Evolutionary conservation across 92 coral and sea anemone species (phyloP).

Genomic region (Chrysogorgia sp.): DNA sequence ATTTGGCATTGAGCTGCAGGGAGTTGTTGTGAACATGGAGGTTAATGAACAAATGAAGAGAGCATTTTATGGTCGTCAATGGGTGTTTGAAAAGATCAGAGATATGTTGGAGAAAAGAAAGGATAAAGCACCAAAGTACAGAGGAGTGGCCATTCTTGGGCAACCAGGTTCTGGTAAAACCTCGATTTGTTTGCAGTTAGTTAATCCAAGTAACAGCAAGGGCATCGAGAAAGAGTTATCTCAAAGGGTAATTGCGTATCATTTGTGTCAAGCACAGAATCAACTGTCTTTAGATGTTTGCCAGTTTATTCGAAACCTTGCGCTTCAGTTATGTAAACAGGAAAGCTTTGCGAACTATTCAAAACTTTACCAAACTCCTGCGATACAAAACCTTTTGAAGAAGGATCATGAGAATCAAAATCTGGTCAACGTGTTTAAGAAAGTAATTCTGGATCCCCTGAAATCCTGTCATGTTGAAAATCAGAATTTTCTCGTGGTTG

Average conservation of each 20-base stretch:
- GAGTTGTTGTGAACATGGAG: constrained; percentile 57
- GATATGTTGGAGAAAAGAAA: constrained; percentile 78
- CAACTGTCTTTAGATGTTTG: constrained; percentile 77
- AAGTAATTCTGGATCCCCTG: constrained; percentile 88
- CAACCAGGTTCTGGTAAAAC: constrained; percentile 99
- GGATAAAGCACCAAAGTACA: constrained; percentile 79
- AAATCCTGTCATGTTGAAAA: constrained; percentile 80
- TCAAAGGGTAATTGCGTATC: constrained; percentile 79
- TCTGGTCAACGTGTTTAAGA: constrained; percentile 73
- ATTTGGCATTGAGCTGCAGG: constrained; percentile 21
- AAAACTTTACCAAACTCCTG: constrained; percentile 69
- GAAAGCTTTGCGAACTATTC: constrained; percentile 73
- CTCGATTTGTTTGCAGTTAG: constrained; percentile 75
- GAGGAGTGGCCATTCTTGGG: constrained; percentile 89
- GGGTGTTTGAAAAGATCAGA: constrained; percentile 91
- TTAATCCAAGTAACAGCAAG: constrained; percentile 71
- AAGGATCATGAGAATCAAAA: constrained; percentile 82
- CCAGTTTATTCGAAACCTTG: constrained; percentile 84
- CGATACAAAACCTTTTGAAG: constrained; percentile 77
- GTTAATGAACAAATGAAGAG: constrained; percentile 51
- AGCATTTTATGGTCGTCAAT: constrained; percentile 90
- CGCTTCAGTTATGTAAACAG: constrained; percentile 83
- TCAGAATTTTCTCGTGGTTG: constrained; percentile 71
- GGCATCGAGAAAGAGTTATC: constrained; percentile 72
- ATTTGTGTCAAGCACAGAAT: constrained; percentile 84